Evolutionary conservation across 2,797 vertebrate genomes (phyloP).

Genomic region (Lates japonicus): DNA sequence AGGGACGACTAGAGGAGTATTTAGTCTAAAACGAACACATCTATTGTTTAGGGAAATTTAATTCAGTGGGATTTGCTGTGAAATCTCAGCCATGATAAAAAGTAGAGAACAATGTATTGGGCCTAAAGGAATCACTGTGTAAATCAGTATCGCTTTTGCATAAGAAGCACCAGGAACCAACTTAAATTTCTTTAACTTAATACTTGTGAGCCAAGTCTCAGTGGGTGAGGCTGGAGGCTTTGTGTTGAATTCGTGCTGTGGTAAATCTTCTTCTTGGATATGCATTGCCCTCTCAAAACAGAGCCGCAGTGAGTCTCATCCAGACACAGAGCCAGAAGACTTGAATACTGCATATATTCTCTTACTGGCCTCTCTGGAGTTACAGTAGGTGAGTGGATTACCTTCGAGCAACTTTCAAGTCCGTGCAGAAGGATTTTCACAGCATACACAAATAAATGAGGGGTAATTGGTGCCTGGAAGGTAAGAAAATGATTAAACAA

Average conservation of each 20-base stretch:
- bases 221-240: neutral
- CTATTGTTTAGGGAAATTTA: neutral
- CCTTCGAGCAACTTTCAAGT: constrained; percentile 18
- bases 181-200: neutral
- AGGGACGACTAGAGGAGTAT: neutral
- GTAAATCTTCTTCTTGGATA: neutral
- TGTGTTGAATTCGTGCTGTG: neutral
- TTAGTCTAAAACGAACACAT: neutral
- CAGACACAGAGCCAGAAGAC: neutral
- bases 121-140: neutral
- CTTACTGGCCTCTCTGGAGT: neutral
- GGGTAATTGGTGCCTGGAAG: neutral
- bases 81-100: neutral
- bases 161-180: neutral
- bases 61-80: neutral
- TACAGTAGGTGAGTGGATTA: neutral
- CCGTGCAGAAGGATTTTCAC: constrained; percentile 14
- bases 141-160: neutral
- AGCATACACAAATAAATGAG: neutral
- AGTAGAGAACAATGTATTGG: neutral
- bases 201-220: neutral
- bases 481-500: neutral
- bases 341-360: constrained; percentile 1
- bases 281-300: constrained; percentile 1
- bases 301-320: neutral